phyloP scores from a whole-genome alignment of 2,888 invertebrate species.

The Drosophila putrida region DNA sequence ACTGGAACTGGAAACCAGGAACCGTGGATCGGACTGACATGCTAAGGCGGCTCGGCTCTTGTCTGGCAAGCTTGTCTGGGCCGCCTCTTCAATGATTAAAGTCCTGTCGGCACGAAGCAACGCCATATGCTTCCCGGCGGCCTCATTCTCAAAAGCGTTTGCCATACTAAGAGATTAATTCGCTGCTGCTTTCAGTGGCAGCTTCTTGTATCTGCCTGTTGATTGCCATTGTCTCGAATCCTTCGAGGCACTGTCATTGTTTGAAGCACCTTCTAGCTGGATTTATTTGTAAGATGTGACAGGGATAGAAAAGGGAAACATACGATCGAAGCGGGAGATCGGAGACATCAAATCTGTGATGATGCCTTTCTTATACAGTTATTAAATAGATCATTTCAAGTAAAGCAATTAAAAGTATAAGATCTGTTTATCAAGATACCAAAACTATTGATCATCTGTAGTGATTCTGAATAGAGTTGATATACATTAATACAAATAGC shows the following conservation, averaged over 20 bases:
- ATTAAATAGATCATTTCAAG: too few relatives aligned
- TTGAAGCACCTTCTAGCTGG: not conserved
- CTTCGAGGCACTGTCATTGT: constrained; percentile 6
- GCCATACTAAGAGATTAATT: constrained; percentile 51
- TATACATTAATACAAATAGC: too few relatives aligned
- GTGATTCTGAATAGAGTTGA: too few relatives aligned
- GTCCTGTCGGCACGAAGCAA: constrained; percentile 76
- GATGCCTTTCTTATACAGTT: too few relatives aligned
- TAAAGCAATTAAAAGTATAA: too few relatives aligned
- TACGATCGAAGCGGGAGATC: too few relatives aligned
- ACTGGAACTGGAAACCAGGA: not conserved
- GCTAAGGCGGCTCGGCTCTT: constrained; percentile 16
- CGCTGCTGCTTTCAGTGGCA: constrained; percentile 38
- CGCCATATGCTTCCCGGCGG: constrained; percentile 56
- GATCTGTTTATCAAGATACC: too few relatives aligned
- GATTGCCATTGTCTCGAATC: constrained; percentile 38
- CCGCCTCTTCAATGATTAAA: constrained; percentile 66
- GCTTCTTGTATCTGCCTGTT: constrained; percentile 37
- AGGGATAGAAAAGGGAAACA: not conserved
- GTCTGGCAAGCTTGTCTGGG: constrained; percentile 45
- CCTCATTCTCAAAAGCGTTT: constrained; percentile 33
- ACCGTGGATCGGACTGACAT: constrained; percentile 12
- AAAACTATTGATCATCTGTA: too few relatives aligned
- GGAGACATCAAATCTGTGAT: too few relatives aligned
- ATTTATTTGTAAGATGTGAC: too few relatives aligned